Evolutionary conservation across 2,888 invertebrate species (phyloP).

Genomic region (Apotomis turbidana): DNA sequence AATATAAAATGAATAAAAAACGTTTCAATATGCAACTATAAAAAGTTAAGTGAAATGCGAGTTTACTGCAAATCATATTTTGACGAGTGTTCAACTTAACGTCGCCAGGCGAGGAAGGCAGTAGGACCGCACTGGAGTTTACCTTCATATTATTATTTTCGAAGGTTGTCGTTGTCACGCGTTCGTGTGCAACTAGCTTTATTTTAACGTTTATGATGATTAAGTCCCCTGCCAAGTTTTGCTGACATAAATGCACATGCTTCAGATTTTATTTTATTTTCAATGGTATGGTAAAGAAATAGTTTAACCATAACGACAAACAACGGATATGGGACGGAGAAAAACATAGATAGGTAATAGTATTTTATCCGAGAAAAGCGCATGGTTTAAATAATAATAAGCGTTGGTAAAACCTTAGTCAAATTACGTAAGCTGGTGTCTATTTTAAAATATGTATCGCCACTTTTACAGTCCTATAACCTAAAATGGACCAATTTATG

Average conservation of each 20-base stretch:
- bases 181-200: no score
- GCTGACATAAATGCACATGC: neutral
- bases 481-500: no score
- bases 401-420: no score
- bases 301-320: no score
- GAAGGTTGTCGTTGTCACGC: no score
- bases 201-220: neutral
- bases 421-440: no score
- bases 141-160: neutral
- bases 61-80: constrained; percentile 73
- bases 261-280: neutral
- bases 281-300: neutral
- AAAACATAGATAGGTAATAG: no score
- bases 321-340: no score
- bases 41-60: constrained; percentile 21
- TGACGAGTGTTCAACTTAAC: constrained; percentile 45
- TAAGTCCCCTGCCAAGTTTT: neutral
- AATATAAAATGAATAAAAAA: neutral
- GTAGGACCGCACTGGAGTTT: neutral
- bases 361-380: no score
- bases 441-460: no score
- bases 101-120: constrained; percentile 8
- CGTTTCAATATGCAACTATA: neutral
- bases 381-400: no score
- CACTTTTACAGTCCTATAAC: no score